These are phyloP conservation scores for Ctenosaura bakeri DNA, from an alignment of 2,797 vertebrate genomes.

Conservation along the genomic window DNA sequence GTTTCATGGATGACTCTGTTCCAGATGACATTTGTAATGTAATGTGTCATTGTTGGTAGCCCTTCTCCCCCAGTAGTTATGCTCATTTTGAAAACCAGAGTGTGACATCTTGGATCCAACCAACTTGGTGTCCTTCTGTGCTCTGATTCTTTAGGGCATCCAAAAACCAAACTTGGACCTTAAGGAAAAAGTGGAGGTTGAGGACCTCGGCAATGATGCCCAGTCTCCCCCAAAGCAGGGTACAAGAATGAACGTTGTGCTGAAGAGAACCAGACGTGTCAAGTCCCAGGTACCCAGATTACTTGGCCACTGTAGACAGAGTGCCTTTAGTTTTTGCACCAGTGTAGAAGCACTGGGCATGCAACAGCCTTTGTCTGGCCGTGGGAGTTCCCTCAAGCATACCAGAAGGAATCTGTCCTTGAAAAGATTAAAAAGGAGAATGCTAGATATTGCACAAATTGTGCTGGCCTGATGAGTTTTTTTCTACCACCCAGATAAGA, in stretches of 20 bases:
- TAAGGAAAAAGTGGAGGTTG: constrained; percentile 88
- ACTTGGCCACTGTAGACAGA: neutral
- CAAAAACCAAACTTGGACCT: constrained; percentile 89
- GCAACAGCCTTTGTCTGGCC: constrained; percentile 35
- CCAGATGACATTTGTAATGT: neutral
- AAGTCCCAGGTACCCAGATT: constrained; percentile 82
- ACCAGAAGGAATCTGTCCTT: neutral
- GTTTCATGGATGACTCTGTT: neutral
- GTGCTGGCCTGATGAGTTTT: neutral
- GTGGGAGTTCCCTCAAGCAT: constrained; percentile 15
- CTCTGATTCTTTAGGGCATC: constrained; percentile 85
- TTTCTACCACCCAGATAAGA: neutral
- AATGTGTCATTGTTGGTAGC: neutral
- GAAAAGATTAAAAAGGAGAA: neutral
- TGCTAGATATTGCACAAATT: neutral
- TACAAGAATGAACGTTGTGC: constrained; percentile 78
- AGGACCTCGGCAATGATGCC: constrained; percentile 82
- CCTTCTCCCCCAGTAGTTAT: neutral
- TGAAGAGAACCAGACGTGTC: constrained; percentile 83
- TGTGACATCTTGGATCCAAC: constrained; percentile 39
- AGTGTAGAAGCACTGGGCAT: neutral
- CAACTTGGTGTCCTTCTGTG: constrained; percentile 67
- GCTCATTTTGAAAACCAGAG: constrained; percentile 35
- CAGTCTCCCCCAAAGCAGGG: constrained; percentile 79
- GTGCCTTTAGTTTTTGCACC: neutral